Conservation (phyloP, 2,797 vertebrate species). For the Urophycis tenuis region DNA sequence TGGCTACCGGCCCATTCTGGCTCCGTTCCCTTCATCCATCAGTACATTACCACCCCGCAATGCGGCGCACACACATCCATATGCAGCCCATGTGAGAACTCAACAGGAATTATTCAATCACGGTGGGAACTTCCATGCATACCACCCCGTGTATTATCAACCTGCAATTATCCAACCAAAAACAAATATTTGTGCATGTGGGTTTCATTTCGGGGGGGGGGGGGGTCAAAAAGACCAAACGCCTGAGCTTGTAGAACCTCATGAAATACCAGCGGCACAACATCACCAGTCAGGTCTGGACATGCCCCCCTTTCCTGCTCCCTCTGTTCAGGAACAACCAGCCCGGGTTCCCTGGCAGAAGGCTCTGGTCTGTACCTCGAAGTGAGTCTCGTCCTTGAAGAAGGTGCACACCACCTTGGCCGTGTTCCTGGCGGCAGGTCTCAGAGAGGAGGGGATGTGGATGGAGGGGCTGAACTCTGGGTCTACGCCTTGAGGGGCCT, state of each 20-base stretch:
- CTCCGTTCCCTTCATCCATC: too few species aligned
- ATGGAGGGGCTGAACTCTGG: slow-evolving; percentile 25
- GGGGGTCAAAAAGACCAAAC: neutral
- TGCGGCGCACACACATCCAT: neutral
- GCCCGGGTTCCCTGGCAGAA: neutral
- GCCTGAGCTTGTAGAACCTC: neutral
- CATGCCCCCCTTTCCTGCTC: neutral
- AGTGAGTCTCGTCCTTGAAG: slow-evolving; percentile 50
- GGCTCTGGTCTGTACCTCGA: slow-evolving; percentile 48
- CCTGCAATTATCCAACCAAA: neutral
- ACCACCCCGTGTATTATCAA: too few species aligned
- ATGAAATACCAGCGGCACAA: neutral
- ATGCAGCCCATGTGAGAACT: too few species aligned
- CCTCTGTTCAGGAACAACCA: neutral
- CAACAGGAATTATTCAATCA: too few species aligned
- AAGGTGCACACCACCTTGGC: slow-evolving; percentile 58
- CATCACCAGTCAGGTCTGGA: neutral
- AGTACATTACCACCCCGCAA: too few species aligned
- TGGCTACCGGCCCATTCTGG: too few species aligned
- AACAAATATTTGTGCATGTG: neutral
- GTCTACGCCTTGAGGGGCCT: slow-evolving; percentile 16
- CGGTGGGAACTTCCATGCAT: too few species aligned
- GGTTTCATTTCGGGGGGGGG: neutral
- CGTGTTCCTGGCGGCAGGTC: slow-evolving; percentile 12
- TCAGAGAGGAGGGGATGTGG: slow-evolving; percentile 56